Evolutionary conservation across 2,797 vertebrate species (phyloP).

Genomic region (Vultur gryphus): DNA sequence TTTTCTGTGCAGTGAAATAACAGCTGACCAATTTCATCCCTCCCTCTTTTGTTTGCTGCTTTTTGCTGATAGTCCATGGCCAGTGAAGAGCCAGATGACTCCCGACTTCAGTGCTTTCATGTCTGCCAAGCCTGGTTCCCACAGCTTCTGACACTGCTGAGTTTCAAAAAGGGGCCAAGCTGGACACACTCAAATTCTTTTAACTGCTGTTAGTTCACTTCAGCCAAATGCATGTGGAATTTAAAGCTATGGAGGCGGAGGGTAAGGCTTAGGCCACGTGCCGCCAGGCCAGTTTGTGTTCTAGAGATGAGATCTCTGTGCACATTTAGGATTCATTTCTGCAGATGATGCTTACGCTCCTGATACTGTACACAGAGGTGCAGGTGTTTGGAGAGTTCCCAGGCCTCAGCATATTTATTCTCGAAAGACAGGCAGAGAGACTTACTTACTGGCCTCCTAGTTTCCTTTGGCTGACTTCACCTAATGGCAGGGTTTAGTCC

Average conservation of each 20-base stretch:
- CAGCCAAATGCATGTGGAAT: not conserved
- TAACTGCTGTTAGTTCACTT: not conserved
- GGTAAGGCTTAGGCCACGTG: fast-evolving
- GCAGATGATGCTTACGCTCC: not conserved
- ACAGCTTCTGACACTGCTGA: not conserved
- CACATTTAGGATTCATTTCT: not conserved
- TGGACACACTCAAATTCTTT: not conserved
- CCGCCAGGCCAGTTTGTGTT: not conserved
- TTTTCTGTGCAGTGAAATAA: not conserved
- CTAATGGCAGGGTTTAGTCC: not conserved
- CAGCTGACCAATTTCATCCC: not conserved
- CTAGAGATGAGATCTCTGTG: not conserved
- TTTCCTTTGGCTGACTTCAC: slow-evolving; percentile 27
- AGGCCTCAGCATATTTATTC: not conserved
- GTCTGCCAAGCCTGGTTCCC: not conserved
- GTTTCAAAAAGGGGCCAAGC: not conserved
- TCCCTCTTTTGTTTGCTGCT: not conserved
- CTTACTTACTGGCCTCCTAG: not conserved
- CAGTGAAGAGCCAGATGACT: not conserved
- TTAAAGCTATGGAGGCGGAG: not conserved
- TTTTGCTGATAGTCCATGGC: not conserved
- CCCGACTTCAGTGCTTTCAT: not conserved
- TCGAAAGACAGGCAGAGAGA: not conserved
- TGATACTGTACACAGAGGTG: not conserved
- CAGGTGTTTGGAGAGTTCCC: slow-evolving; percentile 39